These are phyloP conservation scores for Drosophila ochracea DNA, from an alignment of 2,888 invertebrate species.

Conservation along the genomic window DNA sequence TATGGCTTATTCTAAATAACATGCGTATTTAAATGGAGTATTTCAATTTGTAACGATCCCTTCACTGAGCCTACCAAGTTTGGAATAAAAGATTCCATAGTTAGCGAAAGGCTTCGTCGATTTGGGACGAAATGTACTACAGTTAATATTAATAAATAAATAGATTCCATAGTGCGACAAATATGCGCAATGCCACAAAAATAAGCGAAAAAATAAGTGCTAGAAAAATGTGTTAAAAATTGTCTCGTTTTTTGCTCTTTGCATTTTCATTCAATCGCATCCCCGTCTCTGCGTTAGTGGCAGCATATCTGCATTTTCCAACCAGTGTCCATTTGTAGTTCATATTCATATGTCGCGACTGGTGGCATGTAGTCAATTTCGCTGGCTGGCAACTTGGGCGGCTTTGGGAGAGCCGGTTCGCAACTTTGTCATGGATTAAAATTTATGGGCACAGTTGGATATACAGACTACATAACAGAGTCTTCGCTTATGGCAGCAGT, in stretches of 20 bases:
- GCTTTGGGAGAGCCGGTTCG: conserved; percentile 57
- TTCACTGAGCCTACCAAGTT: conserved; percentile 40
- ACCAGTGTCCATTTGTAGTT: conserved; percentile 69
- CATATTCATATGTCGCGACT: conserved; percentile 52
- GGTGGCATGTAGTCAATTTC: conserved; percentile 62
- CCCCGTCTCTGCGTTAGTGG: background rate
- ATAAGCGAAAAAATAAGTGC: conserved; percentile 36
- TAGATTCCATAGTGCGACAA: conserved; percentile 30
- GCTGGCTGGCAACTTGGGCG: conserved; percentile 60
- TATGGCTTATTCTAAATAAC: background rate
- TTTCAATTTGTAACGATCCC: background rate
- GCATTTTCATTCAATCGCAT: conserved; percentile 11
- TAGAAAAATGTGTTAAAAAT: conserved; percentile 68
- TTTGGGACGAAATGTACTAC: background rate
- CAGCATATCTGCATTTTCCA: conserved; percentile 14
- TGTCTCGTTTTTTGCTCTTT: conserved; percentile 43
- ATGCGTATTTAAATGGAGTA: background rate
- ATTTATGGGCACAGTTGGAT: conserved; percentile 64
- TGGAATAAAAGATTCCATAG: conserved; percentile 11
- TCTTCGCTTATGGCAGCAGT: conserved; percentile 41
- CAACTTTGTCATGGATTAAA: conserved; percentile 71
- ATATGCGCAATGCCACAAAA: conserved; percentile 46
- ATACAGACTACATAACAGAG: conserved; percentile 22
- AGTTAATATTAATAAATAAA: background rate
- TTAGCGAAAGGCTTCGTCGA: background rate